phyloP scores from a whole-genome alignment of 2,797 vertebrate species.

The Hippoglossus hippoglossus region DNA sequence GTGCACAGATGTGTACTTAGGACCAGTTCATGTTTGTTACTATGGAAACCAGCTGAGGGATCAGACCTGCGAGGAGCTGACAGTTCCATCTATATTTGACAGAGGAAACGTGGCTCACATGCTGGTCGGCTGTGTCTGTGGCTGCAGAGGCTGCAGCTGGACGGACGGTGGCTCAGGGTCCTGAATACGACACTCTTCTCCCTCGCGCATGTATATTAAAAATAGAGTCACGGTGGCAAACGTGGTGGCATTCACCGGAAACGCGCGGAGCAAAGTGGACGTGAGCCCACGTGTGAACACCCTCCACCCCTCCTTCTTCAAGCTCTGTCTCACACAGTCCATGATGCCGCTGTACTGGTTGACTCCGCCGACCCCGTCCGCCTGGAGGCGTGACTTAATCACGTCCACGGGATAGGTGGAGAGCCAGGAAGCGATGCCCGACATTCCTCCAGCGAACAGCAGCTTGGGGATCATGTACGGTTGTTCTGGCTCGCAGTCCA shows the following conservation, averaged over 20 bases:
- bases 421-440: constrained; percentile 95
- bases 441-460: constrained; percentile 93
- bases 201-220: constrained; percentile 89
- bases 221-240: constrained; percentile 97
- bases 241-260: constrained; percentile 96
- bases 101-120: constrained; percentile 47
- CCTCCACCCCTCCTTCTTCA: constrained; percentile 90
- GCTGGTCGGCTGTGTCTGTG: constrained; percentile 71
- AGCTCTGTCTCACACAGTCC: constrained; percentile 93
- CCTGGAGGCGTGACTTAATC: constrained; percentile 96
- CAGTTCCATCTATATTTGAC: background rate
- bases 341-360: constrained; percentile 89
- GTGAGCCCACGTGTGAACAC: constrained; percentile 94
- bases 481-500: constrained; percentile 94
- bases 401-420: constrained; percentile 98
- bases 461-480: constrained; percentile 94
- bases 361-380: constrained; percentile 90
- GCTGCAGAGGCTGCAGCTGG: constrained; percentile 86
- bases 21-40: constrained; percentile 36
- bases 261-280: constrained; percentile 94
- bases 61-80: constrained; percentile 38
- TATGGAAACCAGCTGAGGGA: constrained; percentile 22
- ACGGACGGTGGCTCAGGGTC: constrained; percentile 84
- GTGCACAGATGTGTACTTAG: constrained; percentile 21
- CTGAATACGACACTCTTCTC: constrained; percentile 77